Evolutionary conservation across 2,113 vertebrate species (phyloP), one percentile per base, ranked within the genome.

Genomic region (Micromys minutus): DNA sequence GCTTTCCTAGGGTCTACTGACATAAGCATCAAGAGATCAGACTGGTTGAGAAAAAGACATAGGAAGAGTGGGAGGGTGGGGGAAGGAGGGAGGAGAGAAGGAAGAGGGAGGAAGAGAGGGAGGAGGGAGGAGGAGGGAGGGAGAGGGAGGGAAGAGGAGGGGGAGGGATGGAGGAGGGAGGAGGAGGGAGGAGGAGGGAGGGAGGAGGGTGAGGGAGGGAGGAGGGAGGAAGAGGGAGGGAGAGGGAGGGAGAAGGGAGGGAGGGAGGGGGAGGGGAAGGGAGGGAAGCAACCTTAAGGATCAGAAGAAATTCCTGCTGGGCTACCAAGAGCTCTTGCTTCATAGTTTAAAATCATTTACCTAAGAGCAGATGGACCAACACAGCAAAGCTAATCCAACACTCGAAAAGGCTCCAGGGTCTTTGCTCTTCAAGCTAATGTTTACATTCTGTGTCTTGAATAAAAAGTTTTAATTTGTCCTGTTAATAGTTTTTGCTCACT

Each of bases 391-490:
- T 96, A 94, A 94, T 87, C 24, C 52, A 95, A 94, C 26, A 52
- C 22, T 29, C 77, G 8, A 12, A 71, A 87, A 95, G 90, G 61
- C 93, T 88, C 91, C 84, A 59, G 67, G 45, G 96, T 95, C 87
- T 96, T 94, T 89, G 67, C 93, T 96, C 92, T 83, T 47, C 85
- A 61, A 94, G 67, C 77, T 97, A 97, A 97, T 97, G 95, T 96
- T 97, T 98, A 81, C 59, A 96, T 91, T 94, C 76, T 92, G 93
- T 93, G 88, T 84, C 72, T 91, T 89, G 93, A 97, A 94, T 97
- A 59, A 90, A 96, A 95, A 96, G 84, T 95, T 96, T 96, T 97
- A 92, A 97, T 96, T 97, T 97, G 90, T 89, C 88, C 74, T 74
- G 89, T 95, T 97, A 96, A 97, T 91, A 79, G 74, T 94, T 94